Base-by-base conservation (phyloP, 2,113 vertebrate species). In the Gallinago media region DNA sequence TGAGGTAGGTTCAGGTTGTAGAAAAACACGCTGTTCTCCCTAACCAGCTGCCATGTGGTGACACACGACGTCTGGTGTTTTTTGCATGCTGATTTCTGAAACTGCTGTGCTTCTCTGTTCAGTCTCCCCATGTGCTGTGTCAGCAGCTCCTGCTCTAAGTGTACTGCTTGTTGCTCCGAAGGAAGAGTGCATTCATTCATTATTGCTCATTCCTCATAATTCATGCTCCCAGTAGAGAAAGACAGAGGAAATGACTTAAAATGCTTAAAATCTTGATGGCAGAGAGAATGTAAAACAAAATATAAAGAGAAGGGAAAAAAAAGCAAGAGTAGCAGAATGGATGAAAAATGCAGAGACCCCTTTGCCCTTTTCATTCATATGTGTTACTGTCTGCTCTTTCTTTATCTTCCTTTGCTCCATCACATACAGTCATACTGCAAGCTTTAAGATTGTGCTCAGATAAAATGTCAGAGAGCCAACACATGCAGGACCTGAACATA, bases 91-190 rank as follows among this genome's bases (percentile, higher is more conserved):
- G 67, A 75, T 85, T 81, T 61, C 88, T 81, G 80, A 31, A 72
- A 66, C 40, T 0, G 31, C 52, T 1, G 0, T 14, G 40, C 4
- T 76, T 32, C 27, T 73, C 54, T 1, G 2, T 56, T 79, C 3
- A 3, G n/a, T 26, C n/a, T 85, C 55, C n/a, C 34, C 26, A 14
- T 2, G 23, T 44, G 74, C 71, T 86, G 63, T 3, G 0, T 71
- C 29, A 86, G 72, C 65, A 75, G 32, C 44, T 85, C 42, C 65
- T 90, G 50, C 86, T 84, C 10, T 38, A 84, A 78, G n/a, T 1
- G 5, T 22, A 31, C 40, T 74, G 36, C 62, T 71, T 67, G 31
- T 36, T 72, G 59, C 74, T 88, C 38, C 42, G 13, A 52, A 78
- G 49, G 38, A 63, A 63, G 27, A 62, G 36, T 17, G 17, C 26